phyloP scores from a whole-genome alignment of 2,888 invertebrate genomes.

The Hyppa rectilinea region DNA sequence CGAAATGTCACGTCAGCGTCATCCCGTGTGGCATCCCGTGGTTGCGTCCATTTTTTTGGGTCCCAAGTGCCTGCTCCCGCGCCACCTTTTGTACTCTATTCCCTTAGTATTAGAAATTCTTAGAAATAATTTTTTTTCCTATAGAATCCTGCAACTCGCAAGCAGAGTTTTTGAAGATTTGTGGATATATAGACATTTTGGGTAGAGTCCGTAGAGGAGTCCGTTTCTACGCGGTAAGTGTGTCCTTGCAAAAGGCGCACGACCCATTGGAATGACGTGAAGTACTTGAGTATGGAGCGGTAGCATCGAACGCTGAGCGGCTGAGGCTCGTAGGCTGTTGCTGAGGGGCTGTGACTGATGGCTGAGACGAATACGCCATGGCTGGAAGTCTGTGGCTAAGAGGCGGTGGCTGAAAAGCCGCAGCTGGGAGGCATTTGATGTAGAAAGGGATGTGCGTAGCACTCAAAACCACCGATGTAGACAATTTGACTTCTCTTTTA shows the following conservation, averaged over 20 bases:
- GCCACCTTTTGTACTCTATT: slow-evolving; percentile 15
- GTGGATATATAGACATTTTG: slow-evolving; percentile 62
- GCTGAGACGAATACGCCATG: neutral
- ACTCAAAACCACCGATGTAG: slow-evolving; percentile 86
- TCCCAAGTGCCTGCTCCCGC: slow-evolving; percentile 43
- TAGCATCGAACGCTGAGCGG: slow-evolving; percentile 68
- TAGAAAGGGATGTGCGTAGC: slow-evolving; percentile 85
- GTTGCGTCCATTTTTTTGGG: slow-evolving; percentile 25
- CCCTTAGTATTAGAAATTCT: slow-evolving; percentile 29
- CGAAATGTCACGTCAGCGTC: slow-evolving; percentile 17
- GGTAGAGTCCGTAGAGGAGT: slow-evolving; percentile 70
- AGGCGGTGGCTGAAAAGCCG: neutral
- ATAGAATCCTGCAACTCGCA: slow-evolving; percentile 79
- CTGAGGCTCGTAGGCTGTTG: neutral
- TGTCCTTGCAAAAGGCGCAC: slow-evolving; percentile 68
- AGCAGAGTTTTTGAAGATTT: slow-evolving; percentile 71
- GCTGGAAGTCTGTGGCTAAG: too few species aligned
- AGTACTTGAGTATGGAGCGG: slow-evolving; percentile 81
- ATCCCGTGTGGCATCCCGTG: neutral
- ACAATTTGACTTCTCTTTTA: slow-evolving; percentile 87
- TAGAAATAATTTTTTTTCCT: slow-evolving; percentile 75
- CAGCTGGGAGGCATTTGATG: slow-evolving; percentile 74
- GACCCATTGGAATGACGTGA: slow-evolving; percentile 79
- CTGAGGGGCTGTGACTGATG: neutral
- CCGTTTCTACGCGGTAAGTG: slow-evolving; percentile 87